Evolutionary conservation across 2,113 vertebrate genomes (phyloP).

Genomic region (Microcebus lehilahytsara): DNA sequence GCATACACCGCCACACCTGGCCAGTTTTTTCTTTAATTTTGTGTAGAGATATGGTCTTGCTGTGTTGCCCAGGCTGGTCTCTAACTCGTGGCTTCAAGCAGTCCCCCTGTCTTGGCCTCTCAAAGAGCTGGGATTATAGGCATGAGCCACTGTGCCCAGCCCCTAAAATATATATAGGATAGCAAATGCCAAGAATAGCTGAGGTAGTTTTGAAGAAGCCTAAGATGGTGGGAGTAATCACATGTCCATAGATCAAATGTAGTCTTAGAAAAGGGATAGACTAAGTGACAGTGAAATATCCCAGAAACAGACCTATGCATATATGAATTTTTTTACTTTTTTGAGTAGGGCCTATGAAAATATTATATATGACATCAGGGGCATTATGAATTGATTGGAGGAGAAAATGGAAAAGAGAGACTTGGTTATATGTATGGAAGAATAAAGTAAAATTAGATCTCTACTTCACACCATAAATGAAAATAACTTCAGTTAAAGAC

Average conservation of each 20-base stretch:
- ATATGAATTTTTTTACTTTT: neutral
- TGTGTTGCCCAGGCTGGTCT: too few relatives aligned
- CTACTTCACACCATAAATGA: neutral
- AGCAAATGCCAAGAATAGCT: neutral
- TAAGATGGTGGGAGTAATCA: neutral
- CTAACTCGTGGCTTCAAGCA: too few relatives aligned
- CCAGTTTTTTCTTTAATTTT: too few relatives aligned
- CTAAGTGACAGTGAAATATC: neutral
- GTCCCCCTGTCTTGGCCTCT: too few relatives aligned
- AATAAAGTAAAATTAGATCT: conserved; percentile 6
- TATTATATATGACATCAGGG: neutral
- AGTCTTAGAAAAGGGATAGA: neutral
- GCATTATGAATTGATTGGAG: neutral
- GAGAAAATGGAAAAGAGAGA: neutral
- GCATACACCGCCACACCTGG: too few relatives aligned
- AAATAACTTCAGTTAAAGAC: conserved; percentile 29
- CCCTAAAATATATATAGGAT: conserved; percentile 24
- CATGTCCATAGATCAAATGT: neutral
- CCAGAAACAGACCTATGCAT: neutral
- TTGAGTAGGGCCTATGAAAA: neutral
- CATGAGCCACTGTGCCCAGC: too few relatives aligned
- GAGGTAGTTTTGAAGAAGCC: conserved; percentile 21
- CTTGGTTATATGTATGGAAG: neutral
- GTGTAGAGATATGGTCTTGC: too few relatives aligned
- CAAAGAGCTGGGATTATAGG: too few relatives aligned